Evolutionary conservation across 92 coral and sea anemone species (phyloP), one percentile per base, ranked within the genome.

Genomic region (Porites divaricata): DNA sequence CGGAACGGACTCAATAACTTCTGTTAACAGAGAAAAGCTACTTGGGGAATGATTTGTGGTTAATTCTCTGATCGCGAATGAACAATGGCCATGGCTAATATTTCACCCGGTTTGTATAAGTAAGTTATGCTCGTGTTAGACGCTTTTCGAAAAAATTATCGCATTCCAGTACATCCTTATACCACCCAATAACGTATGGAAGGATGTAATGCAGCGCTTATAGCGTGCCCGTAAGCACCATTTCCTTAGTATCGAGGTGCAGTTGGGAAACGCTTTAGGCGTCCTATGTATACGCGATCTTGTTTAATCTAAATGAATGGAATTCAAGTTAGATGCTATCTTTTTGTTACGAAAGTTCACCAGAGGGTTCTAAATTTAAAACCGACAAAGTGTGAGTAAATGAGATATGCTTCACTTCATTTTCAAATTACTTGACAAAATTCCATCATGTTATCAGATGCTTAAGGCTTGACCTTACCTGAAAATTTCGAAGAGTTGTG

Each of bases 291-390:
- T 51, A 79, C 64, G 45, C 20, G 69, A 50, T 84, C 58, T 74
- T 75, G 66, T 75, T 75, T 84, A 74, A 84, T 84, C 88, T 84
- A 74, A 22, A 75, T 63, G 72, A 65, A 25, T 84, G 88, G 88
- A 84, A 84, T 84, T 84, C 81, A 65, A 84, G 75, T 8, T 50
- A 72, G 88, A 84, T 84, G 74, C 82, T 84, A 84, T 84, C 88
- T 82, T 24, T 72, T 16, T 35, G 79, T 49, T 65, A 24, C 67
- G 69, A 5, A 74, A 71, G 49, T 70, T 49, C 65, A 17, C 67
- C 58, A 5, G 83, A 71, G 49, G 59, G 57, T 35, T 1, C 62
- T 51, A 23, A 15, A 57, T 70, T 72, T 58, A 82, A 61, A 72
- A 62, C 79, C 63, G 86, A 53, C 48, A 62, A 21, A 15, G 77